phyloP scores from a whole-genome alignment of 2,113 vertebrate species.

The Oncorhynchus nerka region DNA sequence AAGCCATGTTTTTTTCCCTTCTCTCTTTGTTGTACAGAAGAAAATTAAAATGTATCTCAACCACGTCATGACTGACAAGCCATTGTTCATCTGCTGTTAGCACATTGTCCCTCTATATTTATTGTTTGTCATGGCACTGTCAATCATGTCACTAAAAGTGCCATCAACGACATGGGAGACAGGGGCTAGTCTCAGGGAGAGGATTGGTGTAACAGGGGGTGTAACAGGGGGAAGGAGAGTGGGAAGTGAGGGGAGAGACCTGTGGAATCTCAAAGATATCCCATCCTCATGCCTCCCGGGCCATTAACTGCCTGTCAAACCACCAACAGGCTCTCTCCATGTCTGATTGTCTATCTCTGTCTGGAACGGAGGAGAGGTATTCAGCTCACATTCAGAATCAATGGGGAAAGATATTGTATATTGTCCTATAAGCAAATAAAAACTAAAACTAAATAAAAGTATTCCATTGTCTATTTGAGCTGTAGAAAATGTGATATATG shows the following conservation, averaged over 20 bases:
- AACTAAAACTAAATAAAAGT: no score
- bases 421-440: background rate
- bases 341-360: slow-evolving; percentile 69
- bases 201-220: slow-evolving; percentile 45
- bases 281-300: slow-evolving; percentile 69
- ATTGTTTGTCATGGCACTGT: slow-evolving; percentile 82
- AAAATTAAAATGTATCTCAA: slow-evolving; percentile 87
- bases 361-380: slow-evolving; percentile 61
- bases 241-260: slow-evolving; percentile 62
- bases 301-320: slow-evolving; percentile 79
- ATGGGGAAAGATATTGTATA: background rate
- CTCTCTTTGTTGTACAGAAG: slow-evolving; percentile 79
- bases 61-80: slow-evolving; percentile 79
- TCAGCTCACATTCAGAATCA: slow-evolving; percentile 44
- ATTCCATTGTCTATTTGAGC: no score
- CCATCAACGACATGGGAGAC: slow-evolving; percentile 58
- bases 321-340: slow-evolving; percentile 64
- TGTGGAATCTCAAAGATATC: slow-evolving; percentile 78
- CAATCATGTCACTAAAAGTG: slow-evolving; percentile 90
- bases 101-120: slow-evolving; percentile 81
- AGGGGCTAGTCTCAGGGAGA: slow-evolving; percentile 61
- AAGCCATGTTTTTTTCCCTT: slow-evolving; percentile 65
- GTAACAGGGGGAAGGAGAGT: slow-evolving; percentile 51
- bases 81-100: slow-evolving; percentile 81
- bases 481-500: no score